Base-by-base conservation (phyloP, 2,888 invertebrate species). In the Pristionchus arcanus region DNA sequence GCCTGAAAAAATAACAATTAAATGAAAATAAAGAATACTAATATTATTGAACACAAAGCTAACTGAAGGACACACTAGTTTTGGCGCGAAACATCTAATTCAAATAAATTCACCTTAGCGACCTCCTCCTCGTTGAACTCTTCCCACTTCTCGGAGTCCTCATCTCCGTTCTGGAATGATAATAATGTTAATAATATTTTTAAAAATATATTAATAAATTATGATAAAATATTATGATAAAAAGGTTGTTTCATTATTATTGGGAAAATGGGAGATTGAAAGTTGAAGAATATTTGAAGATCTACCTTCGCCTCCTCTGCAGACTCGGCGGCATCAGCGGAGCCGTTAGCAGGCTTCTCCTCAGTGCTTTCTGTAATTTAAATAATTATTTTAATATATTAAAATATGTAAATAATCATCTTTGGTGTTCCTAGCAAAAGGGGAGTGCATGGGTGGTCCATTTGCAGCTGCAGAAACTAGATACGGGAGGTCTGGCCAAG, bases 141-240 rank as follows among this genome's bases (percentile, higher is more conserved):
- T 49, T 91, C 91, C 90, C 90, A 90, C 59, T 91, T 90, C 31
- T 91, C 91, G 19, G 81, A 37, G 53, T 90, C 90, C n/a, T 71
- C 86, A 3, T 85, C 71, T 21, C 68, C 87, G 31, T 87, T 87
- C 87, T 87, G 68, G 2, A 68, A 86, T 63, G 5, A 37, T 16
- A 37, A 37, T 86, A 37, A 37, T 53, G 1, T 49, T 3, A 2
- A 21, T 25, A 4, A 11, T 15, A 31, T 28, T 53, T 13, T 49
- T 7, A 49, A 9, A 16, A 28, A 28, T 83, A 83, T n/a, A 28
- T 19, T 55, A 28, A 63, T 49, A 25, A 31, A 37, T 34, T 31
- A n/a, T n/a, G n/a, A n/a, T n/a, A n/a, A 63, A 21, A 19, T 25
- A 28, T 63, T 28, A 34, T 84, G 7, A 55, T n/a, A 55, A 84